phyloP scores from a whole-genome alignment of 2,797 vertebrate genomes.

The Pangasius sanitwongsei region DNA sequence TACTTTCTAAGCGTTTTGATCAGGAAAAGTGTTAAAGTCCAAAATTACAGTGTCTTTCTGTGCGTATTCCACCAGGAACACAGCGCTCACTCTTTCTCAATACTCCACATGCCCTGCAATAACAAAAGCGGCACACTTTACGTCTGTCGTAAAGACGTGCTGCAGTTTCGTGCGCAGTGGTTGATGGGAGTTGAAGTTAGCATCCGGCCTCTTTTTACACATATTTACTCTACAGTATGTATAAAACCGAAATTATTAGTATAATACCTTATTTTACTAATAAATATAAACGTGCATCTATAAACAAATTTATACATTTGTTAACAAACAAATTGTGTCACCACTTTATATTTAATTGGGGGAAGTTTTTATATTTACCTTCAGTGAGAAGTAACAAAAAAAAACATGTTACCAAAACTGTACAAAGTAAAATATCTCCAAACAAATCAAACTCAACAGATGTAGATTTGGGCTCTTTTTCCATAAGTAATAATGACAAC shows the following conservation, averaged over 20 bases:
- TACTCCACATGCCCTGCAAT: not conserved
- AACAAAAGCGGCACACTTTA: constrained; percentile 39
- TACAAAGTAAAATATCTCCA: not conserved
- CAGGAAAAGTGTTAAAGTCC: not conserved
- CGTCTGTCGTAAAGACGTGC: constrained; percentile 45
- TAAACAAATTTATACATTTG: not conserved
- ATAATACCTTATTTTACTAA: not conserved
- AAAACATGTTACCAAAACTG: not conserved
- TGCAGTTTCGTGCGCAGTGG: constrained; percentile 55
- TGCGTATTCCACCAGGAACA: not conserved
- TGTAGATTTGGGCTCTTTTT: constrained; percentile 8
- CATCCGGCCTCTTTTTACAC: not conserved
- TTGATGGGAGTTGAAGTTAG: constrained; percentile 62
- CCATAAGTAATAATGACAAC: constrained; percentile 21
- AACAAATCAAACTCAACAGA: constrained; percentile 19
- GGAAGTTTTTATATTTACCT: constrained; percentile 45
- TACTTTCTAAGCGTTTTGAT: not conserved
- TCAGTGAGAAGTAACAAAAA: constrained; percentile 37
- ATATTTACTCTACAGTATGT: not conserved
- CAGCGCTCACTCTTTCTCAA: not conserved
- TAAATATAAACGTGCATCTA: not conserved
- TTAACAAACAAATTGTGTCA: not conserved
- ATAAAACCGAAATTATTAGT: not conserved
- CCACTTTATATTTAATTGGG: constrained; percentile 52
- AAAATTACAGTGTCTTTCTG: not conserved